Evolutionary conservation across 2,888 invertebrate genomes (phyloP).

Genomic region (Phalangium opilio): DNA sequence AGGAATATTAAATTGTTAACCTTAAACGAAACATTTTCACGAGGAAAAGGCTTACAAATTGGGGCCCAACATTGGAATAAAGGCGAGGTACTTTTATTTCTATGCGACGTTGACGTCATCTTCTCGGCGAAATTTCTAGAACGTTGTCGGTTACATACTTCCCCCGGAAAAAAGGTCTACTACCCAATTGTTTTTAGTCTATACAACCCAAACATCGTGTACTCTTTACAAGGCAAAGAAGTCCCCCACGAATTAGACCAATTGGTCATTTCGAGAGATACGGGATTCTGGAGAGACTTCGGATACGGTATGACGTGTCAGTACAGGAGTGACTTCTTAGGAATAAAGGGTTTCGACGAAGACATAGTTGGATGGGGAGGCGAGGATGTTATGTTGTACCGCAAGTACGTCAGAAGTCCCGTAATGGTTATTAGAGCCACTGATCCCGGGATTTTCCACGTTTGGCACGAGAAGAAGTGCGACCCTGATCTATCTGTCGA

Average conservation of each 20-base stretch:
- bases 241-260: conserved; percentile 44
- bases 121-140: conserved; percentile 56
- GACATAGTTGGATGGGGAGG: conserved; percentile 63
- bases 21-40: conserved; percentile 52
- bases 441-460: conserved; percentile 62
- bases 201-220: conserved; percentile 46
- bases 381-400: conserved; percentile 59
- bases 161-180: conserved; percentile 44
- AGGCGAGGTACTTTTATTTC: conserved; percentile 51
- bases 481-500: conserved; percentile 41
- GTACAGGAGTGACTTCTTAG: conserved; percentile 56
- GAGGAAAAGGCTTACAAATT: conserved; percentile 51
- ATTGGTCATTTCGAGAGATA: conserved; percentile 54
- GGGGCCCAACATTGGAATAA: conserved; percentile 30
- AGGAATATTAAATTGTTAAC: background rate
- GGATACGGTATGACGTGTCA: conserved; percentile 69
- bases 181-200: conserved; percentile 65
- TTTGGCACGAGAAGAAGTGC: conserved; percentile 59
- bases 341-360: conserved; percentile 54
- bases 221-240: conserved; percentile 21
- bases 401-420: conserved; percentile 56
- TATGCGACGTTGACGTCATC: conserved; percentile 64
- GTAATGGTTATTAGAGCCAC: conserved; percentile 57
- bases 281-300: conserved; percentile 66
- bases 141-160: conserved; percentile 38